Evolutionary conservation across 2,888 invertebrate genomes (phyloP), one percentile per base, ranked within the genome.

Genomic region (Lydus trimaculatus): DNA sequence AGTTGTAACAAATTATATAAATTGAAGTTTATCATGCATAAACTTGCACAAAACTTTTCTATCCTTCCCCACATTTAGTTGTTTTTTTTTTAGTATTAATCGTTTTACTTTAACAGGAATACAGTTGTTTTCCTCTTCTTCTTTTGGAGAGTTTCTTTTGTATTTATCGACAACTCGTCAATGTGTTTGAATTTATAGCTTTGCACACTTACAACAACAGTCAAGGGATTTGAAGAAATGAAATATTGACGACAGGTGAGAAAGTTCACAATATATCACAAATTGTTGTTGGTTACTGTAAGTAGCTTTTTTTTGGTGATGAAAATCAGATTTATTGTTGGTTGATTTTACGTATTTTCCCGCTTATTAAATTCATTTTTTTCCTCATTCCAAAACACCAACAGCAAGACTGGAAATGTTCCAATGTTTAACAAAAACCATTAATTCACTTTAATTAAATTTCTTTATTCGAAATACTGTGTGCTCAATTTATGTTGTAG

Each of bases 231-330:
- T 31, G n/a, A 36, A 7, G 23, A 15, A 23, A 39, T 61, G 39
- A 61, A 61, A 61, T 61, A 43, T 61, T 28, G 61, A 20, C 13
- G 31, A 17, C 5, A 61, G 61, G 36, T 61, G 23, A 23, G 39
- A 28, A 61, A 39, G n/a, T 20, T 61, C 31, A 23, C 60, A 17
- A 60, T 60, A 20, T 48, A 48, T 20, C 0, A 5, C 9, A 20
- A 3, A 48, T 20, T 20, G 39, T 1, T 11, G 48, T 20, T 11
- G 36, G 15, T 48, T 48, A 4, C 9, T 11, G 3, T 36, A 36
- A 36, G 15, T 36, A 36, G 15, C 7, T 1, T 5, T 11, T 33
- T 6, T 11, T 33, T 3, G 28, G 4, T 15, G 13, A 36, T 13
- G 15, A 15, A 36, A 36, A 36, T 36, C 13, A 4, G n/a, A 17